Evolutionary conservation across 2,113 vertebrate genomes (phyloP).

Genomic region (Phoxinus phoxinus): DNA sequence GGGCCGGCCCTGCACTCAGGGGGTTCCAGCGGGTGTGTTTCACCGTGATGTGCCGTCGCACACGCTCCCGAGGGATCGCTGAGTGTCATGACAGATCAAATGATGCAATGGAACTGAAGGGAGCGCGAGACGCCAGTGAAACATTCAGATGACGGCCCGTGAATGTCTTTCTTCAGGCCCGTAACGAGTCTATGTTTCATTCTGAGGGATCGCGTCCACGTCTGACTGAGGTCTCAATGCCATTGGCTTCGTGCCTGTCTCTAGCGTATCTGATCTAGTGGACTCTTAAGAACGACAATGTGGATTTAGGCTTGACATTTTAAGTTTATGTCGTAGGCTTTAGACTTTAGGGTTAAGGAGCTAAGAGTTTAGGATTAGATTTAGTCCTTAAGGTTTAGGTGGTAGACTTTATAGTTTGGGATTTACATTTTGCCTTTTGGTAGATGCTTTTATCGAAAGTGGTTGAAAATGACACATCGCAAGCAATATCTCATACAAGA

Average conservation of each 20-base stretch:
- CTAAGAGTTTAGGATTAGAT: neutral
- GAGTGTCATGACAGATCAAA: slow-evolving; percentile 40
- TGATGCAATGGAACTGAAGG: slow-evolving; percentile 49
- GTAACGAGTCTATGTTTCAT: slow-evolving; percentile 24
- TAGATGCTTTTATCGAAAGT: neutral
- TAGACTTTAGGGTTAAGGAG: neutral
- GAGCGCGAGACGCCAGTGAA: neutral
- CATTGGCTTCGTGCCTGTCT: neutral
- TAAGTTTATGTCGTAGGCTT: neutral
- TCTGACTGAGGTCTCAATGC: slow-evolving; percentile 12
- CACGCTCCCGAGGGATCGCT: slow-evolving; percentile 19
- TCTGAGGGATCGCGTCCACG: neutral
- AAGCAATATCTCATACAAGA: neutral
- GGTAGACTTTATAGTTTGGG: neutral
- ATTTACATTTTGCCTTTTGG: neutral
- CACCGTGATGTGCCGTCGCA: slow-evolving; percentile 26
- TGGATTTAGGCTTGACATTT: neutral
- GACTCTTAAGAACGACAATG: neutral
- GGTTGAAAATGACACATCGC: neutral
- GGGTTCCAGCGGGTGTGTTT: slow-evolving; percentile 6
- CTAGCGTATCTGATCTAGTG: neutral
- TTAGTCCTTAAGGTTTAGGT: neutral
- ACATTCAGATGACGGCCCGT: neutral
- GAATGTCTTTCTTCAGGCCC: slow-evolving; percentile 27
- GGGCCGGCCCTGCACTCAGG: slow-evolving; percentile 27